These are phyloP conservation scores for Macroramphosus scolopax DNA, from an alignment of 2,797 vertebrate genomes.

Conservation along the genomic window DNA sequence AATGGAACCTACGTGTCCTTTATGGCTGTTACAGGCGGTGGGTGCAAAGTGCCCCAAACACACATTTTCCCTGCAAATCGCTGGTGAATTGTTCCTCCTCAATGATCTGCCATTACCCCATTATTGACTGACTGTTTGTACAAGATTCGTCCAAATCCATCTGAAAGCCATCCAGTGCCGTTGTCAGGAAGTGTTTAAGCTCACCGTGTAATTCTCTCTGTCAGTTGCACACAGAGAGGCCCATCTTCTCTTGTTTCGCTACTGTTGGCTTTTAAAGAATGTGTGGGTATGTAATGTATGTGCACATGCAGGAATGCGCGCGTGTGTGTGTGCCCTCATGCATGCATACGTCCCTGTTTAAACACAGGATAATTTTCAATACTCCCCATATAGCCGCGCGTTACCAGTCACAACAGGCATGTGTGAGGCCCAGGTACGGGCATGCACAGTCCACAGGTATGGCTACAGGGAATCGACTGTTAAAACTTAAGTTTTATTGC, in stretches of 20 bases:
- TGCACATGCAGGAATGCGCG: slow-evolving; percentile 16
- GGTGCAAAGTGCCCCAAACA: slow-evolving; percentile 62
- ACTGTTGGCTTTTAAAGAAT: slow-evolving; percentile 67
- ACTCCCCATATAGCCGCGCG: slow-evolving; percentile 52
- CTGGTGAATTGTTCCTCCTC: slow-evolving; percentile 62
- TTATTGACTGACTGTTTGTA: slow-evolving; percentile 71
- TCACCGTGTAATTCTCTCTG: slow-evolving; percentile 71
- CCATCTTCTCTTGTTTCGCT: slow-evolving; percentile 67
- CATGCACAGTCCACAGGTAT: slow-evolving; percentile 56
- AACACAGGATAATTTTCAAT: slow-evolving; percentile 56
- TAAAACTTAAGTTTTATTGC: slow-evolving; percentile 56
- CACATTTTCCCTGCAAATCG: slow-evolving; percentile 64
- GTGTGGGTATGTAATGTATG: slow-evolving; percentile 11
- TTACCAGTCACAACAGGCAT: slow-evolving; percentile 71
- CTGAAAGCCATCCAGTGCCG: slow-evolving; percentile 65
- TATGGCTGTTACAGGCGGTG: slow-evolving; percentile 45
- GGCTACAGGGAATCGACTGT: slow-evolving; percentile 49
- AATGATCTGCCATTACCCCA: slow-evolving; percentile 61
- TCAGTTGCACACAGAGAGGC: slow-evolving; percentile 62
- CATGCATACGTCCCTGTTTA: slow-evolving; percentile 31
- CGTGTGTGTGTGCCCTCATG: slow-evolving; percentile 22
- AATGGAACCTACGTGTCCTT: slow-evolving; percentile 52
- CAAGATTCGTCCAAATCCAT: slow-evolving; percentile 63
- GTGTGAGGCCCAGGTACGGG: slow-evolving; percentile 58
- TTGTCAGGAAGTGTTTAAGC: slow-evolving; percentile 68